Evolutionary conservation across 2,888 invertebrate species (phyloP).

Genomic region (Ceraclea dissimilis): DNA sequence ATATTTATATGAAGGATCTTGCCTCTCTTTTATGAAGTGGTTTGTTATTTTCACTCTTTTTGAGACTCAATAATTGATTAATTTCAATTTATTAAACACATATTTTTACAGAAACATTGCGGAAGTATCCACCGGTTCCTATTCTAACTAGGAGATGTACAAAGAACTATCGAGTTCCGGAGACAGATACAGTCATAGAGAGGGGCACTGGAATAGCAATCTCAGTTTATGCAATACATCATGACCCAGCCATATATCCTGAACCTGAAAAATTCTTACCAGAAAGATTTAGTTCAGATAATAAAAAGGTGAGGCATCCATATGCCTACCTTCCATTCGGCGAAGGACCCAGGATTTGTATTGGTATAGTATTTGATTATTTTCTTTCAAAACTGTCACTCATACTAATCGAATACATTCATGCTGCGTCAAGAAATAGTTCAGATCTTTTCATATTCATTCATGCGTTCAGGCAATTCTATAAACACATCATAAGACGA

Average conservation of each 20-base stretch:
- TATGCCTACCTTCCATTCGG: slow-evolving; percentile 29
- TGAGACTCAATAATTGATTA: too few species aligned
- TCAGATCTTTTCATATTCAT: too few species aligned
- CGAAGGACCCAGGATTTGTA: slow-evolving; percentile 29
- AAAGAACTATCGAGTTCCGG: slow-evolving; percentile 28
- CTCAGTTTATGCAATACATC: slow-evolving; percentile 31
- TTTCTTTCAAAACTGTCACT: background rate
- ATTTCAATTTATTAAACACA: too few species aligned
- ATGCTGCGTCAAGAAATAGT: too few species aligned
- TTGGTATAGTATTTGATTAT: too few species aligned
- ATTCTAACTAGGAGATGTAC: slow-evolving; percentile 28
- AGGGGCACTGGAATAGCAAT: slow-evolving; percentile 31
- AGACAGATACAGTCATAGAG: slow-evolving; percentile 27
- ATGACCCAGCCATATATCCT: slow-evolving; percentile 30
- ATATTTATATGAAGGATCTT: too few species aligned
- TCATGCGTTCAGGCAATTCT: too few species aligned
- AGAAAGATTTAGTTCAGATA: slow-evolving; percentile 31
- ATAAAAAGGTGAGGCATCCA: slow-evolving; percentile 27
- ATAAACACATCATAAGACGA: too few species aligned
- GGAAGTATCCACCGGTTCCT: slow-evolving; percentile 33
- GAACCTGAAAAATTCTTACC: slow-evolving; percentile 34
- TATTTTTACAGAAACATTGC: slow-evolving; percentile 30
- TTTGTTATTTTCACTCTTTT: too few species aligned
- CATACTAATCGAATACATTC: too few species aligned
- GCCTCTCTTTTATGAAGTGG: too few species aligned